Base-by-base conservation (phyloP, 2,888 invertebrate species). In the Chymomyza amoena region DNA sequence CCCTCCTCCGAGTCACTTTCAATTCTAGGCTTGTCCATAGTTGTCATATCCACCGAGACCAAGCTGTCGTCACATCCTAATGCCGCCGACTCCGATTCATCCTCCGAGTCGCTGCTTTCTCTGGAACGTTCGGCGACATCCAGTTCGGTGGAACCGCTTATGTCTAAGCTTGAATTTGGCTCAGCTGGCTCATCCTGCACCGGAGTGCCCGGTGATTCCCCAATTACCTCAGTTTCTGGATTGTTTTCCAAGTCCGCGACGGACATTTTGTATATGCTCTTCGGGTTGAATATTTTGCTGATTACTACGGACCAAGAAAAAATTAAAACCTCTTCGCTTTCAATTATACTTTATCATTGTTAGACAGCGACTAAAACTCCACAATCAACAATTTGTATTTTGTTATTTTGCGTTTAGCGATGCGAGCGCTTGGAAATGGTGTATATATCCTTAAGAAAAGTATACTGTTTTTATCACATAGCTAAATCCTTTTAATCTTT, bases 61-160 rank as follows among this genome's bases (percentile, higher is more conserved):
- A 76, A 69, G 50, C 73, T 76, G 28, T 52, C 64, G 4, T 54
- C 64, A 1, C 57, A 63, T 13, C 62, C 2, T 32, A 63, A 66
- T 4, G 45, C 18, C 6, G 28, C 4, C 20, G 54, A 6, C 1
- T 51, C 60, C 9, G 6, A 20, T 7, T 20, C 61, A 6, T n/a
- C n/a, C n/a, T n/a, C n/a, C n/a, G n/a, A n/a, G n/a, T 75, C 75
- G 25, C 32, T 60, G 6, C 36, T 59, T 13, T 72, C 74, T 13
- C 60, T 54, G 2, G 78, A 69, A 15, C 62, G 66, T 16, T 78
- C 69, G 0, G 59, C 36, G 16, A 50, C 61, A 15, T 75, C 71
- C 0, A 75, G 75, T 4, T 82, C 75, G 6, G 73, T 74, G 1
- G 82, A 80, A 10, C 71, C 75, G 59, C 75, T 85, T 0, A 80